Percentiles rank a stretch among this genome's conserved stretches.
Evolutionary conservation across 2,113 vertebrate genomes (phyloP).

Genomic region (Orthonyx spaldingii): DNA sequence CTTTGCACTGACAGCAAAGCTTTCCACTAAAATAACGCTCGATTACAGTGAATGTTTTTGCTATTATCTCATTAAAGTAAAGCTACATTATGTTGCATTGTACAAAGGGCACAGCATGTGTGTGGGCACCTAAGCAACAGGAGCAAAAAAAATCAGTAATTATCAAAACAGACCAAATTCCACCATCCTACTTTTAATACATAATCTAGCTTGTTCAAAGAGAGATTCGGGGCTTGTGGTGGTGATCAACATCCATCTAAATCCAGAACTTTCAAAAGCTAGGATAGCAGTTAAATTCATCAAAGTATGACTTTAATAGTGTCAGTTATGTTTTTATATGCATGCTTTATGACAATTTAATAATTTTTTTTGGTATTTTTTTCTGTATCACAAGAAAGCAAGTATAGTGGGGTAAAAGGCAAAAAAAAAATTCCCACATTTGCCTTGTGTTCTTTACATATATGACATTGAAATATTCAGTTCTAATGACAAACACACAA

Average conservation of each 20-base stretch:
- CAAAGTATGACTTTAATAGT: not conserved
- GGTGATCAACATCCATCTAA: not conserved
- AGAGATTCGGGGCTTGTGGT: not conserved
- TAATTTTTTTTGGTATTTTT: not conserved
- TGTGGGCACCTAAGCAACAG: not conserved
- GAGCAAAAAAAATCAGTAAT: not conserved
- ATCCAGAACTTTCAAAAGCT: not conserved
- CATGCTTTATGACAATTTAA: not conserved
- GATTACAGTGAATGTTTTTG: not conserved
- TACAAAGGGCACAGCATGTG: not conserved
- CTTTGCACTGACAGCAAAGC: not conserved
- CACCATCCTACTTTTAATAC: not conserved
- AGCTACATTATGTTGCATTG: not conserved
- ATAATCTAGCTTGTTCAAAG: not conserved
- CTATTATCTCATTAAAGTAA: not conserved
- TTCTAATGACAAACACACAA: not conserved
- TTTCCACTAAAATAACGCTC: not conserved
- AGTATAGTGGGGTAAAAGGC: not conserved
- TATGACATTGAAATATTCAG: not conserved
- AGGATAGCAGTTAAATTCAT: not conserved
- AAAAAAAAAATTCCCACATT: not conserved
- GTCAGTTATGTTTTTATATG: not conserved
- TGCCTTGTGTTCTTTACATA: not conserved
- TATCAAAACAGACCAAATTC: not conserved
- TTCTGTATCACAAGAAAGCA: not conserved